phyloP scores from a whole-genome alignment of 2,113 vertebrate species.

The Bufo bufo region DNA sequence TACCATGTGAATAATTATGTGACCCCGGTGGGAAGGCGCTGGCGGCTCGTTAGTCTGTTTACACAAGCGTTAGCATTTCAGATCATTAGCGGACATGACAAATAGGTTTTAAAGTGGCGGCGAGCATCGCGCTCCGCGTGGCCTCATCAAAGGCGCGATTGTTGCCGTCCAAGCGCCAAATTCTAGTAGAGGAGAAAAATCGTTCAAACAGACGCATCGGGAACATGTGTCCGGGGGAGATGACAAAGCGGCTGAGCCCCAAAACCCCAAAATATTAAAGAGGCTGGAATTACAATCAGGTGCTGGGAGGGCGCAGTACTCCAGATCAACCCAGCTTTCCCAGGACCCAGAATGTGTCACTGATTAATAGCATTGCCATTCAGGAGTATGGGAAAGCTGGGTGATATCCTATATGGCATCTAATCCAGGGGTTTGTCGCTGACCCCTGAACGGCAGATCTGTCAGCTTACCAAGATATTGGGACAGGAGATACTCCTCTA shows the following conservation, averaged over 20 bases:
- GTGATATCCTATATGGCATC: too few relatives aligned
- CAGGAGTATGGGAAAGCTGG: not conserved
- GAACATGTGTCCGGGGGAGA: slow-evolving; percentile 18
- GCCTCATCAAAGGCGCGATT: not conserved
- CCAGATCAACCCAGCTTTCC: not conserved
- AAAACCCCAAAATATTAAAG: not conserved
- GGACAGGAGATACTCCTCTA: too few relatives aligned
- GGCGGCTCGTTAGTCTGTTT: slow-evolving; percentile 26
- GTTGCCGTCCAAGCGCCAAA: not conserved
- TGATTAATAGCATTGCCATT: not conserved
- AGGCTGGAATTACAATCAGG: not conserved
- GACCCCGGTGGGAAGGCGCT: slow-evolving; percentile 15
- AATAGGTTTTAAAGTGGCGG: slow-evolving; percentile 21
- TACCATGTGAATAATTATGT: slow-evolving; percentile 45
- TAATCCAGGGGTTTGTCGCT: too few relatives aligned
- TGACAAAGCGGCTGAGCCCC: not conserved
- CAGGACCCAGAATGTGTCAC: not conserved
- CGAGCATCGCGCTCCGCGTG: not conserved
- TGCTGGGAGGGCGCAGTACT: not conserved
- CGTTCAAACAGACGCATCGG: not conserved
- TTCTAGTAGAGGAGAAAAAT: not conserved
- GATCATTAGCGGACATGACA: slow-evolving; percentile 51
- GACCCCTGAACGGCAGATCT: too few relatives aligned
- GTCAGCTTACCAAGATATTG: not conserved
- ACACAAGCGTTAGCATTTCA: slow-evolving; percentile 29